Conservation (phyloP, 2,888 invertebrate genomes). For the Busseola fusca region DNA sequence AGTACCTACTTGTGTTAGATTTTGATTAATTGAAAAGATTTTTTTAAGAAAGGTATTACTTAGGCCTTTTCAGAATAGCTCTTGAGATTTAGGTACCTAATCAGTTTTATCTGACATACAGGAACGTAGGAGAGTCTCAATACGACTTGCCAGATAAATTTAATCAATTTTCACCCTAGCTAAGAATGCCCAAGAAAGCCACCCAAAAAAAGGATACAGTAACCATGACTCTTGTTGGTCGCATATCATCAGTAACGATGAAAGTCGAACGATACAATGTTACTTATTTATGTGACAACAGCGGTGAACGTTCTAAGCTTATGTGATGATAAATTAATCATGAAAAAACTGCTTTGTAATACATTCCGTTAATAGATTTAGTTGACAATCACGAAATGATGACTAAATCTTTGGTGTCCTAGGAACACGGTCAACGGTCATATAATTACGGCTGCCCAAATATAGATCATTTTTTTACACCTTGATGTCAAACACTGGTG, state of each 20-base stretch:
- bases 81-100: slow-evolving; percentile 14
- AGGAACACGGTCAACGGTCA: not conserved
- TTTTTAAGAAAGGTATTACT: slow-evolving; percentile 15
- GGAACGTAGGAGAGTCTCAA: too few relatives aligned
- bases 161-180: not conserved
- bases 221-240: not conserved
- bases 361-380: not conserved
- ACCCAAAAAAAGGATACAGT: too few relatives aligned
- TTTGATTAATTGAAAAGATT: slow-evolving; percentile 22
- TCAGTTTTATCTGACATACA: not conserved
- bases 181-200: not conserved
- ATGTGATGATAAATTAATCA: not conserved
- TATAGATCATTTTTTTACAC: not conserved
- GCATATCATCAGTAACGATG: not conserved
- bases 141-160: not conserved
- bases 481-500: not conserved
- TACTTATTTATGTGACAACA: not conserved
- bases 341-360: not conserved
- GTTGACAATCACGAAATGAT: not conserved
- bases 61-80: not conserved
- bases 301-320: not conserved
- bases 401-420: not conserved
- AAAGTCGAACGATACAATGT: not conserved
- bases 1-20: too few relatives aligned
- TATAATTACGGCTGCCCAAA: not conserved